Conservation (phyloP, 2,888 invertebrate species). For the Venustoraphidia nigricollis region DNA sequence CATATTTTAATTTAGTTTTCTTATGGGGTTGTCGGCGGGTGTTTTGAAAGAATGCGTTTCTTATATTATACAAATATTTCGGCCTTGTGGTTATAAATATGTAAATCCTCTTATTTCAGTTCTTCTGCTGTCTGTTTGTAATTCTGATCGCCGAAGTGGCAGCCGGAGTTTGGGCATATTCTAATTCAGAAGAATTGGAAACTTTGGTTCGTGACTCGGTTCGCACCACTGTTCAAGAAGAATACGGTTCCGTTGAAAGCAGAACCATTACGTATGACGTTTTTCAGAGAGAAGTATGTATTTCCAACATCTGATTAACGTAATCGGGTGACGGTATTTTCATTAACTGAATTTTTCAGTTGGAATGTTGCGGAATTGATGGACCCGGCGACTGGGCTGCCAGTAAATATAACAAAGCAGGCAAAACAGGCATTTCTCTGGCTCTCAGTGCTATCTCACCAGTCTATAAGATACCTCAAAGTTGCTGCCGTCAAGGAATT, state of each 20-base stretch:
- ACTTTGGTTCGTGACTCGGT: slow-evolving; percentile 45
- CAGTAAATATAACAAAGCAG: slow-evolving; percentile 37
- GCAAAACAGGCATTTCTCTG: slow-evolving; percentile 30
- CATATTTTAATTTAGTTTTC: too few species aligned
- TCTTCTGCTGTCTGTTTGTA: slow-evolving; percentile 60
- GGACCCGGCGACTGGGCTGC: slow-evolving; percentile 56
- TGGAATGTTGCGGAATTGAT: slow-evolving; percentile 65
- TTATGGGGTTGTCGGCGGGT: too few species aligned
- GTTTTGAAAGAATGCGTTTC: too few species aligned
- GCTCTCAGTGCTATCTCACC: slow-evolving; percentile 33
- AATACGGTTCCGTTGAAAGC: slow-evolving; percentile 38
- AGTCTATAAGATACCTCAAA: slow-evolving; percentile 37
- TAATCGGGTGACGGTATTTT: background rate
- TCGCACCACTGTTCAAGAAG: slow-evolving; percentile 43
- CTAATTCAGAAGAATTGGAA: slow-evolving; percentile 49
- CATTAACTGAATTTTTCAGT: slow-evolving; percentile 25
- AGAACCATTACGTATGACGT: slow-evolving; percentile 48
- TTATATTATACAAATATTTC: too few species aligned
- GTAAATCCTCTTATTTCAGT: slow-evolving; percentile 29
- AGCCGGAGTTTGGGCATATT: slow-evolving; percentile 61
- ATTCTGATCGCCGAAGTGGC: slow-evolving; percentile 66
- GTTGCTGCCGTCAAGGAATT: slow-evolving; percentile 40
- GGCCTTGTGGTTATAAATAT: background rate
- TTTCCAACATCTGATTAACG: background rate
- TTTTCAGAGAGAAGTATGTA: slow-evolving; percentile 43